Percentiles rank a stretch among this genome's conserved stretches.
Conservation (phyloP, 2,113 vertebrate species). For the Cricetomys ansorgei region DNA sequence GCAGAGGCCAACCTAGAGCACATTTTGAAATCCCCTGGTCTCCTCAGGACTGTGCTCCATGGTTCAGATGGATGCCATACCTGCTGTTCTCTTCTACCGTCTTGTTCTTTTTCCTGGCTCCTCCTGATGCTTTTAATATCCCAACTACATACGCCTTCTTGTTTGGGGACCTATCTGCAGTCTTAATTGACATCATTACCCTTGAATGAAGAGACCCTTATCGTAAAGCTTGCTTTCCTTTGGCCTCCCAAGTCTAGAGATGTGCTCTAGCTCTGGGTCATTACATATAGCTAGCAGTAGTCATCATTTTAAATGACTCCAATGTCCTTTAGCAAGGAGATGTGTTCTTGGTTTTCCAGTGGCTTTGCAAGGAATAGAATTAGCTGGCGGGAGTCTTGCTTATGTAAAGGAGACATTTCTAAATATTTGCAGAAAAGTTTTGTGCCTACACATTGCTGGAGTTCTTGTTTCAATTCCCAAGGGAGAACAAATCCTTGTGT, state of each 20-base stretch:
- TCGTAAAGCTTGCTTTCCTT: neutral
- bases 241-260: neutral
- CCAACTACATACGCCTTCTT: neutral
- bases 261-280: neutral
- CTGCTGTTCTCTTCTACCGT: neutral
- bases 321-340: neutral
- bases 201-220: neutral
- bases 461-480: constrained; percentile 21
- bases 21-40: neutral
- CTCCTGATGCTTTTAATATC: neutral
- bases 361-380: constrained; percentile 24
- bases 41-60: accelerated
- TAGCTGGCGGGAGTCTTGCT: neutral
- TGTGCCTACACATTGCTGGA: neutral
- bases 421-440: constrained; percentile 38
- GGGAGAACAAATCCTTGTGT: constrained; percentile 45
- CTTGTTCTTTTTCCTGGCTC: neutral
- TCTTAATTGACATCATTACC: neutral
- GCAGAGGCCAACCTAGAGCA: neutral
- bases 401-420: constrained; percentile 40
- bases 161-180: neutral
- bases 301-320: constrained; percentile 43
- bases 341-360: constrained; percentile 35
- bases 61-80: neutral
- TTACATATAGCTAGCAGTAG: neutral